A percentile compares a stretch with the other conserved stretches of the same genome.
Evolutionary conservation across 2,113 vertebrate species (phyloP).

Genomic region (Urocitellus parryii): DNA sequence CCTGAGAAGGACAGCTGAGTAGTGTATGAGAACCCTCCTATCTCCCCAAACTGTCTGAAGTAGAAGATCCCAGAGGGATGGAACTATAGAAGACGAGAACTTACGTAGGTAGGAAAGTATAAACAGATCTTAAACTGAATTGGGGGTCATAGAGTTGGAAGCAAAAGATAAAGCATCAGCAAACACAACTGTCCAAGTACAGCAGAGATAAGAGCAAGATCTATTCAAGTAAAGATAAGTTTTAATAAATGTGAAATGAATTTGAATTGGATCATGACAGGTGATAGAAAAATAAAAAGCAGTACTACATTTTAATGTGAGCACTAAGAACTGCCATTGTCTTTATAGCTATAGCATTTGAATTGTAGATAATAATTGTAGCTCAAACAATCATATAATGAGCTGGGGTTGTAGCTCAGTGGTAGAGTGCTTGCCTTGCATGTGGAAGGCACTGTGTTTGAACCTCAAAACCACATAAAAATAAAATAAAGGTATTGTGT

Average conservation of each 20-base stretch:
- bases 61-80: background rate
- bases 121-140: background rate
- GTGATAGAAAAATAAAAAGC: background rate
- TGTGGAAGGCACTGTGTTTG: no score
- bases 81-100: background rate
- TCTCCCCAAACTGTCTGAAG: background rate
- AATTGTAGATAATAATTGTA: background rate
- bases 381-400: background rate
- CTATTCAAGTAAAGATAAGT: background rate
- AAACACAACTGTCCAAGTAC: background rate
- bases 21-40: background rate
- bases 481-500: no score
- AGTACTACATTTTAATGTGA: background rate
- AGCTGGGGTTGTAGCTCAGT: no score
- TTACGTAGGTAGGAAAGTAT: background rate
- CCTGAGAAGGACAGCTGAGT: fast-evolving
- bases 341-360: background rate
- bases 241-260: background rate
- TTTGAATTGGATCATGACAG: background rate
- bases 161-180: background rate
- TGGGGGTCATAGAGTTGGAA: background rate
- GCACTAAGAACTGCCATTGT: background rate
- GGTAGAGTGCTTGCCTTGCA: no score
- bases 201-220: background rate
- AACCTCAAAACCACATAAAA: no score